Evolutionary conservation across 2,888 invertebrate genomes (phyloP).

Genomic region (Acrocera orbiculus): DNA sequence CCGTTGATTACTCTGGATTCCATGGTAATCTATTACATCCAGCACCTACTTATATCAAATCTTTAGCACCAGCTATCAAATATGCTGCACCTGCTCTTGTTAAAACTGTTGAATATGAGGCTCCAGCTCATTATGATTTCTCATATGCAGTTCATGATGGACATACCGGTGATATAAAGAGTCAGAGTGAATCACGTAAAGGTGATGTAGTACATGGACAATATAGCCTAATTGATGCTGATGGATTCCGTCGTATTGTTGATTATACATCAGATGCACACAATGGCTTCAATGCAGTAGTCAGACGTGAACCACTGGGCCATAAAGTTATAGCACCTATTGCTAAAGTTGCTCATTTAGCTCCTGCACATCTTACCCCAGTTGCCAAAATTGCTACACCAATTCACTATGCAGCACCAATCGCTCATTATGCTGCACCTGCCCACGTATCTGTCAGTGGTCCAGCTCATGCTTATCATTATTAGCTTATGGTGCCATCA

Average conservation of each 20-base stretch:
- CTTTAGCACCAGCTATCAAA: conserved; percentile 14
- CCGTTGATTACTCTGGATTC: not conserved
- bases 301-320: conserved; percentile 33
- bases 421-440: conserved; percentile 11
- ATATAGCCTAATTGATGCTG: conserved; percentile 36
- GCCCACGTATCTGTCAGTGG: conserved; percentile 7
- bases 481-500: conserved; percentile 7
- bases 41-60: conserved; percentile 13
- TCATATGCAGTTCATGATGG: conserved; percentile 34
- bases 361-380: conserved; percentile 16
- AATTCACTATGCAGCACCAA: conserved; percentile 9
- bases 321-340: conserved; percentile 26
- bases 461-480: conserved; percentile 11
- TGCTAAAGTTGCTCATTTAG: conserved; percentile 20
- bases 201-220: conserved; percentile 37
- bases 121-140: conserved; percentile 35
- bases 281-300: conserved; percentile 38
- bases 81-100: conserved; percentile 16
- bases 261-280: conserved; percentile 37
- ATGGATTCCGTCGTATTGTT: conserved; percentile 35
- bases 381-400: conserved; percentile 13
- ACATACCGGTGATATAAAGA: conserved; percentile 33
- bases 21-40: conserved; percentile 1
- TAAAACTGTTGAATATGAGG: conserved; percentile 15
- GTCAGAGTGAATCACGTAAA: conserved; percentile 34